Conservation (phyloP, 2,888 invertebrate genomes). For the Polydrusus pterygomalis region DNA sequence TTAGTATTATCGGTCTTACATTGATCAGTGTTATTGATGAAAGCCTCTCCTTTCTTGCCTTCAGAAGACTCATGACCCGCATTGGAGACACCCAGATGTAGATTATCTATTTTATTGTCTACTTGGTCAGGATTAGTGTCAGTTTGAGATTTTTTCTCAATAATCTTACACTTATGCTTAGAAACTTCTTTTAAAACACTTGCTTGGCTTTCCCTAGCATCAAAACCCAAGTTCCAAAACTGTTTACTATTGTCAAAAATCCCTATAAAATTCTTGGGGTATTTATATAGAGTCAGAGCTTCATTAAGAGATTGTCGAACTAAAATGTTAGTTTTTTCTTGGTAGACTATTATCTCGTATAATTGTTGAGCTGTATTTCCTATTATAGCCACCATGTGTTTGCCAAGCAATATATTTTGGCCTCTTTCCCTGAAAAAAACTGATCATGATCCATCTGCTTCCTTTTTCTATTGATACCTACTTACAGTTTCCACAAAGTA, state of each 20-base stretch:
- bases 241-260: conserved; percentile 65
- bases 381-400: conserved; percentile 73
- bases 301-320: conserved; percentile 61
- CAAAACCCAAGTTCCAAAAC: conserved; percentile 67
- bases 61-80: not conserved
- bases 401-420: conserved; percentile 62
- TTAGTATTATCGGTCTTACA: conserved; percentile 50
- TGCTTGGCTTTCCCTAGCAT: conserved; percentile 60
- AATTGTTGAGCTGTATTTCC: conserved; percentile 60
- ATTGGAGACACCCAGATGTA: not conserved
- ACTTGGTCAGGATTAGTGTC: conserved; percentile 5
- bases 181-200: conserved; percentile 60
- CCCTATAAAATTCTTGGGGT: conserved; percentile 64
- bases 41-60: conserved; percentile 31
- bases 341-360: conserved; percentile 69
- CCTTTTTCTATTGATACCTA: not conserved
- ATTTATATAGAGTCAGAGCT: conserved; percentile 60
- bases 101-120: not conserved
- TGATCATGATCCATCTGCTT: not conserved
- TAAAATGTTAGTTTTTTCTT: conserved; percentile 67
- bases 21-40: conserved; percentile 12
- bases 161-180: conserved; percentile 57
- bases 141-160: conserved; percentile 34
- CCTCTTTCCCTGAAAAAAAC: conserved; percentile 42
- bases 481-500: conserved; percentile 47